Evolutionary conservation across 2,113 vertebrate species (phyloP).

Genomic region (Eonycteris spelaea): DNA sequence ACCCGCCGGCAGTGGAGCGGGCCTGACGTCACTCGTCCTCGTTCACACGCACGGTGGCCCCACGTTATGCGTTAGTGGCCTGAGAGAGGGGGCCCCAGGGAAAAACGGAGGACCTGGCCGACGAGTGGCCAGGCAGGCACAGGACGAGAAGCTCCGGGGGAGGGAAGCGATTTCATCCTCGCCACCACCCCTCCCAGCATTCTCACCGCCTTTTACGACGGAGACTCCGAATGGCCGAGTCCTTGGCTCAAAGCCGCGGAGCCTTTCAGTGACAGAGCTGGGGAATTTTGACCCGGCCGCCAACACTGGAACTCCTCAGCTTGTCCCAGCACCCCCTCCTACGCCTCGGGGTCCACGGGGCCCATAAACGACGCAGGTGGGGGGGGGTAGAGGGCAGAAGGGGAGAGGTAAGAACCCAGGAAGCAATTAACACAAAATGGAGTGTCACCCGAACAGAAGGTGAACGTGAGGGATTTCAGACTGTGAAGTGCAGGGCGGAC

Average conservation of each 20-base stretch:
- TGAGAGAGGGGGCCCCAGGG: neutral
- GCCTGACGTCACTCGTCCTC: no score
- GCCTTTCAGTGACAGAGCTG: neutral
- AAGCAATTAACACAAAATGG: neutral
- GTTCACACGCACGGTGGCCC: fast-evolving
- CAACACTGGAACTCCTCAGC: neutral
- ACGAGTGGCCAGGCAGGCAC: no score
- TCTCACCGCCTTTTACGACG: no score
- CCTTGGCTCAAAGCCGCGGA: neutral
- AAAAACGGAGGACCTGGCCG: neutral
- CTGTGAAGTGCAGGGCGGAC: fast-evolving
- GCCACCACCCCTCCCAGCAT: neutral
- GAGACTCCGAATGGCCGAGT: neutral
- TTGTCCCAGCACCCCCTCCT: neutral
- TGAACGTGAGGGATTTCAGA: fast-evolving
- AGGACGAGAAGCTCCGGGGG: neutral
- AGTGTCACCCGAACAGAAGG: neutral
- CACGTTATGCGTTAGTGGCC: neutral
- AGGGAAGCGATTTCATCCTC: neutral
- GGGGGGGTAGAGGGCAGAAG: fast-evolving
- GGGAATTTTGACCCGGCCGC: neutral
- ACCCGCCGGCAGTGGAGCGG: no score
- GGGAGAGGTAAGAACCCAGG: neutral
- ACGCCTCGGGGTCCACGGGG: neutral
- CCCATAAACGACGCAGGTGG: neutral